Conservation (phyloP, 2,797 vertebrate species). For the Salmo trutta region DNA sequence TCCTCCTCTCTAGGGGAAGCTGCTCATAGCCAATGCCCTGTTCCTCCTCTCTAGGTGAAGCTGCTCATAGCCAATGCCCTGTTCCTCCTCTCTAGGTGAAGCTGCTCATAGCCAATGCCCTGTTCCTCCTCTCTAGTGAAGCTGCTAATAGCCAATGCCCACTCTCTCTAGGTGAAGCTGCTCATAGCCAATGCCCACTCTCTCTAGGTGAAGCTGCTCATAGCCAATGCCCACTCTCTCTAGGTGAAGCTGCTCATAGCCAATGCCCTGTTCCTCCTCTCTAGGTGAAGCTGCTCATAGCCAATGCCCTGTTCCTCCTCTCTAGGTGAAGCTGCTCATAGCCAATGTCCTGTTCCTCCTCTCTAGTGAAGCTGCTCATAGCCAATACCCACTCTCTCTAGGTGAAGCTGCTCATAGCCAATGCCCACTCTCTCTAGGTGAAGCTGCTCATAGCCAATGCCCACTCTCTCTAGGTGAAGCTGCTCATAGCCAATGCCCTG, state of each 20-base stretch:
- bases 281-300: constrained; percentile 76
- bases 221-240: constrained; percentile 65
- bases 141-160: constrained; percentile 64
- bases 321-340: no score
- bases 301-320: no score
- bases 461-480: constrained; percentile 7
- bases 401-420: constrained; percentile 45
- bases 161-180: no score
- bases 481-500: constrained; percentile 1
- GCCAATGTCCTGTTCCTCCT: constrained; percentile 36
- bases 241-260: no score
- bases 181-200: constrained; percentile 41
- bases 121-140: no score
- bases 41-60: no score
- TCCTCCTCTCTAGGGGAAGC: no score
- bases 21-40: constrained; percentile 32
- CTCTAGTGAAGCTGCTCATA: constrained; percentile 71
- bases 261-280: constrained; percentile 62
- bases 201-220: constrained; percentile 75
- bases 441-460: no score
- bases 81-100: no score
- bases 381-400: constrained; percentile 53
- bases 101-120: no score
- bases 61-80: no score
- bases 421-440: constrained; percentile 12